Evolutionary conservation across 2,888 invertebrate species (phyloP).

Genomic region (Gastrophysa polygoni): DNA sequence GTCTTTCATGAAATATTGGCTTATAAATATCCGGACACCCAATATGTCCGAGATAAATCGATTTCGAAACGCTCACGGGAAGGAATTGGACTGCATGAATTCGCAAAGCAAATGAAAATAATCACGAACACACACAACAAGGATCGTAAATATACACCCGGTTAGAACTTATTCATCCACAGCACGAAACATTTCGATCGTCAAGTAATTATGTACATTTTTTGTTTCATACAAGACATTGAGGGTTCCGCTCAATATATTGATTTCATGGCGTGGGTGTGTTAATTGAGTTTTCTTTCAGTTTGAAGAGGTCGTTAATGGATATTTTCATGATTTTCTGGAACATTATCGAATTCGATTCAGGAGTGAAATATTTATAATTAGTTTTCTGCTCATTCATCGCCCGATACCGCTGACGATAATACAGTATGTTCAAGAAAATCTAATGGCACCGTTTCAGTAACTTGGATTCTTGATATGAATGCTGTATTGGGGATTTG

Average conservation of each 20-base stretch:
- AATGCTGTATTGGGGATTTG: too few relatives aligned
- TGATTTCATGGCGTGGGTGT: conserved; percentile 12
- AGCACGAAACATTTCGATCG: neutral
- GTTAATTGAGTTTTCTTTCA: conserved; percentile 16
- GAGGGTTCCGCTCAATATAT: conserved; percentile 2
- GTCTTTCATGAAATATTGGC: too few relatives aligned
- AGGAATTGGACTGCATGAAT: too few relatives aligned
- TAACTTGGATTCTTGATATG: too few relatives aligned
- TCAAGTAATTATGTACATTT: neutral
- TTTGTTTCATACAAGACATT: neutral
- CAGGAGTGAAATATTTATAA: neutral
- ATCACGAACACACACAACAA: too few relatives aligned
- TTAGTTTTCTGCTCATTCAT: neutral
- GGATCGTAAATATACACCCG: too few relatives aligned
- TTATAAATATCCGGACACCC: too few relatives aligned
- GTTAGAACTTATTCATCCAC: too few relatives aligned
- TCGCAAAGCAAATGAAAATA: too few relatives aligned
- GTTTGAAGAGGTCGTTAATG: conserved; percentile 2
- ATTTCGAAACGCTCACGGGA: too few relatives aligned
- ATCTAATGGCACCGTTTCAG: too few relatives aligned
- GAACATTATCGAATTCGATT: neutral
- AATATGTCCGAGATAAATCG: too few relatives aligned
- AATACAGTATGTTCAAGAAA: neutral
- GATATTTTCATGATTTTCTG: neutral
- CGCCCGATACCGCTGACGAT: neutral